phyloP scores from a whole-genome alignment of 2,888 invertebrate species.

The Cantharis lateralis region DNA sequence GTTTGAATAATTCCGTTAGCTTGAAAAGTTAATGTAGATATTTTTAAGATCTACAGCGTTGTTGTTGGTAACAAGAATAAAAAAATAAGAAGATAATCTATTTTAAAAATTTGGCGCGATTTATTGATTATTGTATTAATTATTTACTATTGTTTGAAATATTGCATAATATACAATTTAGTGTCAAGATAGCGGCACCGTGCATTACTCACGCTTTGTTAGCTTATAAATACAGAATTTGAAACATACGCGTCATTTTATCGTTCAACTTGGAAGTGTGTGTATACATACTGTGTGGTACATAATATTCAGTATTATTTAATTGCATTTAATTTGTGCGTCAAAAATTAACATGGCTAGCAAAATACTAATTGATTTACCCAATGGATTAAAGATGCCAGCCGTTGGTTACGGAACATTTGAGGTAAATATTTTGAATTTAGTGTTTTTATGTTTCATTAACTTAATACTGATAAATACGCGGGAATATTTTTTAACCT shows the following conservation, averaged over 20 bases:
- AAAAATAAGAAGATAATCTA: too few relatives aligned
- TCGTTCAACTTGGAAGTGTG: not conserved
- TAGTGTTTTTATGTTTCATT: not conserved
- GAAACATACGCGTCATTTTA: not conserved
- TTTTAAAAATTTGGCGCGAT: too few relatives aligned
- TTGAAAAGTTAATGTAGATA: too few relatives aligned
- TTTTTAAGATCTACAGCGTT: too few relatives aligned
- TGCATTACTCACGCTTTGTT: not conserved
- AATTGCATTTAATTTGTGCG: not conserved
- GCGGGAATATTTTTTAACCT: not conserved
- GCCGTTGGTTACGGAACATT: not conserved
- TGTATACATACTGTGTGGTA: not conserved
- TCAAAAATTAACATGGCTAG: not conserved
- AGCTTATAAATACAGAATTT: not conserved
- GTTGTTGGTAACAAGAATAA: too few relatives aligned
- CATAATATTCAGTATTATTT: not conserved
- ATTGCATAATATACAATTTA: too few relatives aligned
- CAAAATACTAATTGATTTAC: slow-evolving; percentile 41
- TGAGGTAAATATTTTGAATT: not conserved
- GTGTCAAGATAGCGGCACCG: not conserved
- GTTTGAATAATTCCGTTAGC: too few relatives aligned
- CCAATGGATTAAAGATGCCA: not conserved
- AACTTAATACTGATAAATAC: not conserved
- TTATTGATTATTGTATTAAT: too few relatives aligned
- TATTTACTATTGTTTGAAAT: too few relatives aligned